These are phyloP conservation scores for Seriola aureovittata DNA, from an alignment of 2,113 vertebrate genomes.

Conservation along the genomic window DNA sequence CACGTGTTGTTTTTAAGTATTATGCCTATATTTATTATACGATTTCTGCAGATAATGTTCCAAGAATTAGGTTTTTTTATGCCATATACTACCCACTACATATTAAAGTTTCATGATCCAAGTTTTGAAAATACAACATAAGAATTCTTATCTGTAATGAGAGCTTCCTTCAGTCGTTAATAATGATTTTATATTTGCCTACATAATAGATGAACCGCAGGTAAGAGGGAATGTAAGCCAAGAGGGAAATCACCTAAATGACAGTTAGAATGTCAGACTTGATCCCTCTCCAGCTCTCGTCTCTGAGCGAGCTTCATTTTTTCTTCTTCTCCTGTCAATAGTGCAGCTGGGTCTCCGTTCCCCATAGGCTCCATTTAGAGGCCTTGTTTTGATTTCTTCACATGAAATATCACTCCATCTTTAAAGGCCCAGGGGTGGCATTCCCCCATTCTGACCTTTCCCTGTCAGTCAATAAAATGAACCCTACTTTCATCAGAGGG, in stretches of 20 bases:
- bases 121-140: constrained; percentile 2
- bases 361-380: constrained; percentile 52
- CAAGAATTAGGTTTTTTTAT: neutral
- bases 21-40: neutral
- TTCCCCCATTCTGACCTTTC: constrained; percentile 71
- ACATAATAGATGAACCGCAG: constrained; percentile 25
- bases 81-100: neutral
- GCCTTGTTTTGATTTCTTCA: constrained; percentile 70
- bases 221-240: constrained; percentile 20
- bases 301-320: constrained; percentile 22
- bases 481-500: constrained; percentile 51
- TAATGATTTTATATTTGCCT: constrained; percentile 28
- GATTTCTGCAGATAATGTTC: no score
- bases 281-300: constrained; percentile 45
- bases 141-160: constrained; percentile 11
- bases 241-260: constrained; percentile 58
- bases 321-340: constrained; percentile 41
- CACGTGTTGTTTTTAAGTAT: neutral
- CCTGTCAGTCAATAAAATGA: constrained; percentile 70
- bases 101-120: constrained; percentile 21
- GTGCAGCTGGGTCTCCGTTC: constrained; percentile 47
- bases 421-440: constrained; percentile 38
- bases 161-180: constrained; percentile 16
- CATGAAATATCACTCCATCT: constrained; percentile 69
- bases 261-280: constrained; percentile 57